Percentiles rank a stretch among this genome's conserved stretches.
Conservation (phyloP, 2,113 vertebrate species). For the Meles meles region DNA sequence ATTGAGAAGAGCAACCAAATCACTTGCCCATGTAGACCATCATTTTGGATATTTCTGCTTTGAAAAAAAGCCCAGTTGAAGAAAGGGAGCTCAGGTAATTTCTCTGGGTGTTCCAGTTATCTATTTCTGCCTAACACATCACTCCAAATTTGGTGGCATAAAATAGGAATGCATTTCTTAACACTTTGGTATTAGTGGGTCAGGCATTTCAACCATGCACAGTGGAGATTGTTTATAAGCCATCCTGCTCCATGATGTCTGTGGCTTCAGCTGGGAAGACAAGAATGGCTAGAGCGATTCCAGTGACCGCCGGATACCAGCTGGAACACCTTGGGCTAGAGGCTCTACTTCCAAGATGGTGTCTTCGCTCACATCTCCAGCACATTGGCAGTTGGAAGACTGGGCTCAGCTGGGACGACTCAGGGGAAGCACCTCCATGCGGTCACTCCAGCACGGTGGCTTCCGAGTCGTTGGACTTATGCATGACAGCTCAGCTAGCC, state of each 20-base stretch:
- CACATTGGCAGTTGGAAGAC: neutral
- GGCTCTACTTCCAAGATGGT: neutral
- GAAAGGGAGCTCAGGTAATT: neutral
- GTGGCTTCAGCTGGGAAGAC: neutral
- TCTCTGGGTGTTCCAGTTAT: neutral
- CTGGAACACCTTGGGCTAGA: neutral
- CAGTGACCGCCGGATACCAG: neutral
- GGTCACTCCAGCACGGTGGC: neutral
- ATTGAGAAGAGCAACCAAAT: neutral
- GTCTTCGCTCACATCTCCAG: neutral
- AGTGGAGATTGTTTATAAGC: neutral
- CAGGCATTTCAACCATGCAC: neutral
- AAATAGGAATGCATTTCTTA: neutral
- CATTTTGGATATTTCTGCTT: neutral
- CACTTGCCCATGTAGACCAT: neutral
- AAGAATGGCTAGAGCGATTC: no score
- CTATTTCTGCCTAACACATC: neutral
- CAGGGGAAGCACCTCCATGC: neutral
- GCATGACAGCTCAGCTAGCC: neutral
- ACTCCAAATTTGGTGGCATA: neutral
- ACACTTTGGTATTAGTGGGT: neutral
- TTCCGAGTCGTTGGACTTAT: neutral
- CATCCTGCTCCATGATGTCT: neutral
- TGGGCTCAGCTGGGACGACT: neutral
- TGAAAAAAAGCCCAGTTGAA: neutral